phyloP scores from a whole-genome alignment of 2,113 vertebrate genomes.

The Tachycineta bicolor region DNA sequence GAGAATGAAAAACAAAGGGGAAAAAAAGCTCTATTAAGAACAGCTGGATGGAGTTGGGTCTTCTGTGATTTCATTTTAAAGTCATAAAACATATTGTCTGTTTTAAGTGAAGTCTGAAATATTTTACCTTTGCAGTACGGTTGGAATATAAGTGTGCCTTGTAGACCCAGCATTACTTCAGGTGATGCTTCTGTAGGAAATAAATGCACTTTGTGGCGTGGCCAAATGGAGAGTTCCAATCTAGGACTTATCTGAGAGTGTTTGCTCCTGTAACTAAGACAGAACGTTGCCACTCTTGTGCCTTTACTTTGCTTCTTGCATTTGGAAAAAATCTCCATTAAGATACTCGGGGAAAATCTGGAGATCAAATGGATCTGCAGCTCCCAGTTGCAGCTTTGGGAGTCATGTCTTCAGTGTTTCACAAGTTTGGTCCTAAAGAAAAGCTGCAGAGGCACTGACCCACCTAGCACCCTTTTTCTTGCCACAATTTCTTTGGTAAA shows the following conservation, averaged over 20 bases:
- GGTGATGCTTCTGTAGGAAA: background rate
- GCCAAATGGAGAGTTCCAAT: background rate
- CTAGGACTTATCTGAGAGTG: background rate
- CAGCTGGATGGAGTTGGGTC: constrained; percentile 45
- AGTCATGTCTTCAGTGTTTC: background rate
- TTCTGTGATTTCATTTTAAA: constrained; percentile 46
- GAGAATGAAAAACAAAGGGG: constrained; percentile 50
- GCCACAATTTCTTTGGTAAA: background rate
- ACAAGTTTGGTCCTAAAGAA: background rate
- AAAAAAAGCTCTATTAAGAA: background rate
- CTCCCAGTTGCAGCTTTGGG: background rate
- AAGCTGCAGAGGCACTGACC: background rate
- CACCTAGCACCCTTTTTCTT: background rate
- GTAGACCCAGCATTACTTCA: background rate
- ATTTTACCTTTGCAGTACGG: background rate
- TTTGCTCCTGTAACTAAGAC: background rate
- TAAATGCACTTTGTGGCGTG: background rate
- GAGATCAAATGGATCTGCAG: background rate
- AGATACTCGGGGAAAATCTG: background rate
- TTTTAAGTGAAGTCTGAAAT: background rate
- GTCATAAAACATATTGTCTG: constrained; percentile 18
- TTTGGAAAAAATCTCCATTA: background rate
- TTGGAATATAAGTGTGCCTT: background rate
- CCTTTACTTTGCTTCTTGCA: background rate
- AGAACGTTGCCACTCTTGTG: background rate